phyloP scores from a whole-genome alignment of 2,888 invertebrate species.

The Lasioglossum pauxillum region DNA sequence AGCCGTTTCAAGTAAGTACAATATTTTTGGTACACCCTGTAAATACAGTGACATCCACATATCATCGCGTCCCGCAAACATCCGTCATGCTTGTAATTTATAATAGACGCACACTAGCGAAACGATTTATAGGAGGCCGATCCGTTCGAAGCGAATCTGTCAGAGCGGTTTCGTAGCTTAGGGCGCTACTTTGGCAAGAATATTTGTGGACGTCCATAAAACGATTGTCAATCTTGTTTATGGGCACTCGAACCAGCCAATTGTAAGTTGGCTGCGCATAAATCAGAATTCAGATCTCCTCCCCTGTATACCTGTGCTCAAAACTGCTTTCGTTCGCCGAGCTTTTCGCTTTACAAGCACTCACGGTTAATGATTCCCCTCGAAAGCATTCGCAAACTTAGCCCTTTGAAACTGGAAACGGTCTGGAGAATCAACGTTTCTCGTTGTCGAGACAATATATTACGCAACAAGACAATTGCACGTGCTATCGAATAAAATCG shows the following conservation, averaged over 20 bases:
- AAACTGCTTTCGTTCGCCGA: background rate
- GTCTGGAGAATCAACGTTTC: background rate
- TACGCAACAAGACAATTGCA: background rate
- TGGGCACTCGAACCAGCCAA: background rate
- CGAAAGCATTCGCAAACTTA: background rate
- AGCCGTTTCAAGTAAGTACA: too few species aligned
- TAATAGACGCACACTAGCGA: background rate
- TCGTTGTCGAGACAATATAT: background rate
- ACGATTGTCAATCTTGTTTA: conserved; percentile 12
- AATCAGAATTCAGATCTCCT: background rate
- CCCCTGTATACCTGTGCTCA: background rate
- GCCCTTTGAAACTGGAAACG: background rate
- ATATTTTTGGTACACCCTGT: too few species aligned
- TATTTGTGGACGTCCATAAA: background rate
- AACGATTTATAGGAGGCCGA: background rate
- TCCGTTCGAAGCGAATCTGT: background rate
- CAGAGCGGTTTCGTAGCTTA: background rate
- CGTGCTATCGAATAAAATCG: background rate
- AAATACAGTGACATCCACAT: background rate
- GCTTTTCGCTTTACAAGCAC: background rate
- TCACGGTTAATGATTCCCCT: background rate
- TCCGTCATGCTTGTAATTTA: background rate
- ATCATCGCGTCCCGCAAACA: background rate
- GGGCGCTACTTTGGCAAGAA: background rate
- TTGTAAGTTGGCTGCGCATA: background rate